Conservation (phyloP, 2,797 vertebrate species). For the Cyprinella venusta region DNA sequence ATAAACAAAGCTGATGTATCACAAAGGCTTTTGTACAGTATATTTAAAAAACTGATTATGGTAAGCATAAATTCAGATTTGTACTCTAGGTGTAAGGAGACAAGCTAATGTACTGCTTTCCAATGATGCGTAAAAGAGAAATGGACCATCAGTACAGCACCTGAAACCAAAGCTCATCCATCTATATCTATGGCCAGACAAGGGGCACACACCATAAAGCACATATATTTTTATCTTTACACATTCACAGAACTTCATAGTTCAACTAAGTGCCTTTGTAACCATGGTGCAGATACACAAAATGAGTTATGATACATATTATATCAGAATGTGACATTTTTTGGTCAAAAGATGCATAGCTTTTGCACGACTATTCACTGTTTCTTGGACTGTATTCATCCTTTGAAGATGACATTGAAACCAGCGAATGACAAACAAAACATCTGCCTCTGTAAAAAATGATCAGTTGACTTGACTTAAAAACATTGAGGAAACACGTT, state of each 20-base stretch:
- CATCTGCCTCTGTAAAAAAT: not conserved
- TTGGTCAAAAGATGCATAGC: not conserved
- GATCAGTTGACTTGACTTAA: too few relatives aligned
- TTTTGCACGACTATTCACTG: not conserved
- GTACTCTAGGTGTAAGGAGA: not conserved
- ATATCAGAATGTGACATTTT: slow-evolving; percentile 14
- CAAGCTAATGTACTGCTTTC: slow-evolving; percentile 1
- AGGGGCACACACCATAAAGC: slow-evolving; percentile 41
- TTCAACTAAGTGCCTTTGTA: slow-evolving; percentile 19
- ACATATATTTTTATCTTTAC: slow-evolving; percentile 48
- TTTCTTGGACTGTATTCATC: not conserved
- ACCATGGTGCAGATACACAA: slow-evolving; percentile 26
- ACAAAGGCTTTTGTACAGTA: not conserved
- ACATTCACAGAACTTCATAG: not conserved
- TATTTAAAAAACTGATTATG: not conserved
- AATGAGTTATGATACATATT: slow-evolving; percentile 22
- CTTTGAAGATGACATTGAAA: slow-evolving; percentile 21
- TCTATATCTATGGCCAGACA: slow-evolving; percentile 11
- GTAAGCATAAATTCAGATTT: slow-evolving; percentile 19
- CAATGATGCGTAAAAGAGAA: slow-evolving; percentile 9
- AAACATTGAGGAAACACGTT: too few relatives aligned
- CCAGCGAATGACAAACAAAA: not conserved
- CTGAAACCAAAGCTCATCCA: slow-evolving; percentile 21
- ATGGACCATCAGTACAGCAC: not conserved
- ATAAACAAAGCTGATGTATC: not conserved